phyloP scores from a whole-genome alignment of 2,888 invertebrate species.

The Cacoxenus indagator region DNA sequence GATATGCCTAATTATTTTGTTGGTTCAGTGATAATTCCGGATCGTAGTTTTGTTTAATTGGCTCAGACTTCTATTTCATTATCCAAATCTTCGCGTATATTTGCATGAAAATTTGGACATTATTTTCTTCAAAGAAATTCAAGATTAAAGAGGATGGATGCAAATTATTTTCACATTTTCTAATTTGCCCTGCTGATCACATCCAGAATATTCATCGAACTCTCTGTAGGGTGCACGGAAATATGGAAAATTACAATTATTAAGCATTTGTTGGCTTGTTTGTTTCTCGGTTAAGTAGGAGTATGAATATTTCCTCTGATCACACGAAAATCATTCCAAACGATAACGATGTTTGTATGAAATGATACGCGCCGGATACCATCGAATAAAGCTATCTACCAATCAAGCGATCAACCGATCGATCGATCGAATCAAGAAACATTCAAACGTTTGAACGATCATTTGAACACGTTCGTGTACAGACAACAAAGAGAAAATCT shows the following conservation, averaged over 20 bases:
- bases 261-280: slow-evolving; percentile 59
- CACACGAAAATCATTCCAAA: neutral
- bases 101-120: neutral
- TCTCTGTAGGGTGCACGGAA: slow-evolving; percentile 40
- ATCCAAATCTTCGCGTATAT: no score
- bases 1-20: neutral
- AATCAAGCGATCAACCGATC: slow-evolving; percentile 38
- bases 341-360: slow-evolving; percentile 45
- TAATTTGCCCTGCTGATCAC: neutral
- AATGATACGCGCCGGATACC: slow-evolving; percentile 51
- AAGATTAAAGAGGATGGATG: no score
- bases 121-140: neutral
- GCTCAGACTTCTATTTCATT: no score
- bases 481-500: slow-evolving; percentile 47
- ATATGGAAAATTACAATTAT: slow-evolving; percentile 63
- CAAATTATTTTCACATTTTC: neutral
- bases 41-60: no score
- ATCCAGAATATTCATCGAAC: neutral
- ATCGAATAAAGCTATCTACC: slow-evolving; percentile 34
- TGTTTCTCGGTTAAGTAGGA: slow-evolving; percentile 56
- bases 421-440: slow-evolving; percentile 47
- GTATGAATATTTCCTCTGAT: neutral
- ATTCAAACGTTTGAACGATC: slow-evolving; percentile 47
- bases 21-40: neutral
- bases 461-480: slow-evolving; percentile 29